Conservation (phyloP, 1,140 invertebrate genomes). For the Philopotamus ludificatus region DNA sequence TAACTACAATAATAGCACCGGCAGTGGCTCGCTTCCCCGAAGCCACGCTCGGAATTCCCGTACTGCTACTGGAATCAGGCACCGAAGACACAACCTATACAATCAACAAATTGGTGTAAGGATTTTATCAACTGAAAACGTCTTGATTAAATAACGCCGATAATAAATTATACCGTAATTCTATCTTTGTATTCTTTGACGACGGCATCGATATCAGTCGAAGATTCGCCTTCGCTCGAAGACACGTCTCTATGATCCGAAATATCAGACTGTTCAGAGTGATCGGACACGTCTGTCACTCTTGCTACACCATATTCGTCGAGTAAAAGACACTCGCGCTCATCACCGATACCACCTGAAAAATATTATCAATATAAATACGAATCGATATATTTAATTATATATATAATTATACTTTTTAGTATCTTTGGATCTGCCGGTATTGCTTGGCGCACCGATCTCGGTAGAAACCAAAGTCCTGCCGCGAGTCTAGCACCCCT, state of each 20-base stretch:
- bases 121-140: not conserved
- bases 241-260: constrained; percentile 25
- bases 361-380: too few relatives aligned
- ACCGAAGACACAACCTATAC: constrained; percentile 54
- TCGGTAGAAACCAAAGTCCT: constrained; percentile 40
- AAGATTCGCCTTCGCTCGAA: constrained; percentile 51
- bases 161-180: constrained; percentile 46
- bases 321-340: constrained; percentile 55
- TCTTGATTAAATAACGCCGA: not conserved
- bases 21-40: constrained; percentile 44
- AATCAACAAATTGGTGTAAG: constrained; percentile 43
- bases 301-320: constrained; percentile 54
- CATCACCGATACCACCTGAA: constrained; percentile 43
- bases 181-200: constrained; percentile 59
- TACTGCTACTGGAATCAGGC: constrained; percentile 47
- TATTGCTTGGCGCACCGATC: constrained; percentile 34
- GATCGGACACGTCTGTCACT: constrained; percentile 47
- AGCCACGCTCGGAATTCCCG: constrained; percentile 46
- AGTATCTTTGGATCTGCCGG: constrained; percentile 19
- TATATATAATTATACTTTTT: constrained; percentile 27
- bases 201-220: constrained; percentile 59
- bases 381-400: too few relatives aligned
- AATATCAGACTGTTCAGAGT: constrained; percentile 45
- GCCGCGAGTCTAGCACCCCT: constrained; percentile 33
- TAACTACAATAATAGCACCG: constrained; percentile 45